Conservation (phyloP, 2,113 vertebrate species). For the Pseudolaguvia tuberculata region DNA sequence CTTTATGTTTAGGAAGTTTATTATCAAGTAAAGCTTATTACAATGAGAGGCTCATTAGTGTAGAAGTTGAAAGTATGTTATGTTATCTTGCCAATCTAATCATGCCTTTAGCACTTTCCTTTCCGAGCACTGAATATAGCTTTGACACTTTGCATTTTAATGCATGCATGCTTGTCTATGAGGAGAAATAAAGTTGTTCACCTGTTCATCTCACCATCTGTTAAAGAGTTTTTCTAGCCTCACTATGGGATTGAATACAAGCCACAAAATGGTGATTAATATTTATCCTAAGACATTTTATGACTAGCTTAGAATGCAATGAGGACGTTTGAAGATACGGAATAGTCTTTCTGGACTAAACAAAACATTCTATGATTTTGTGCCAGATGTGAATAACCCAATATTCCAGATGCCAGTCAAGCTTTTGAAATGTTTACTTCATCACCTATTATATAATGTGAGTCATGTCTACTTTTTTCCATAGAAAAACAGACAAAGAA, state of each 20-base stretch:
- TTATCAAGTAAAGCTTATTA: not conserved
- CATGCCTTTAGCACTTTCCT: slow-evolving; percentile 1
- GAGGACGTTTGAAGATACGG: not conserved
- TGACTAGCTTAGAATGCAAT: slow-evolving; percentile 4
- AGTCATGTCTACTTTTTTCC: not conserved
- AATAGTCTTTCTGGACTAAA: slow-evolving; percentile 2
- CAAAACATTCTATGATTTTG: slow-evolving; percentile 4
- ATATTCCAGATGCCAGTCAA: not conserved
- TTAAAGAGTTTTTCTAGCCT: slow-evolving; percentile 16
- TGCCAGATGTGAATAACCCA: slow-evolving; percentile 8
- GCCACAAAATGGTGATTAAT: not conserved
- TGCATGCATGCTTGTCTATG: not conserved
- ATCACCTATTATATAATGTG: slow-evolving; percentile 16
- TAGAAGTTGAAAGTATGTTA: not conserved
- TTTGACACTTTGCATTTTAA: not conserved
- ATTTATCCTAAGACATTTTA: slow-evolving; percentile 16
- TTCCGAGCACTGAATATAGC: slow-evolving; percentile 16
- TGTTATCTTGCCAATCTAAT: slow-evolving; percentile 9
- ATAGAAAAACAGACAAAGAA: not conserved
- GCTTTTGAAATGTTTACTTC: slow-evolving; percentile 13
- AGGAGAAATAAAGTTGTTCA: slow-evolving; percentile 26
- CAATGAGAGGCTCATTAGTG: slow-evolving; percentile 15
- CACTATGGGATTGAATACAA: slow-evolving; percentile 16
- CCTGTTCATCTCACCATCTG: slow-evolving; percentile 32
- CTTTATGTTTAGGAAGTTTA: not conserved